Base-by-base conservation (phyloP, 2,888 invertebrate species). In the Plusia festucae region DNA sequence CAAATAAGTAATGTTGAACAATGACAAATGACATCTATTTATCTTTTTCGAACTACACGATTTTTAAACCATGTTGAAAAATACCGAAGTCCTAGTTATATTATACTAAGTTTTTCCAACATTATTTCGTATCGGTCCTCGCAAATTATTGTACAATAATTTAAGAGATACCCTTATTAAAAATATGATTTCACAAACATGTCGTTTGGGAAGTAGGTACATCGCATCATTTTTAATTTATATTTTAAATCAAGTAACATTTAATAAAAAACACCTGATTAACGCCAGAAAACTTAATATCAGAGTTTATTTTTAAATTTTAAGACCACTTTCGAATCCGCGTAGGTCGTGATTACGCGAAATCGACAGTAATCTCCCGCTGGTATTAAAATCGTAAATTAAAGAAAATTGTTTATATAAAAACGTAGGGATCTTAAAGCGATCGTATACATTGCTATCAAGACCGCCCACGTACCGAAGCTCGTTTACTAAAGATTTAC, bases 401-500 rank as follows among this genome's bases (percentile, higher is more conserved):
- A 59, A 62, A 49, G 51, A 55, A 61, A 55, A 73, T 59, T 49
- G 24, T 60, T 15, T 54, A 44, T 44, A 66, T 64, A 70, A 62
- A 69, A 58, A 57, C 8, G 20, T 56, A 6, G 22, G 53, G 54
- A 32, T 70, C 61, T 63, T 68, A 58, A 68, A 57, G 52, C 52
- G 56, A 55, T 71, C 55, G 65, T 64, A 68, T 73, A 70, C 73
- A 63, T 77, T 70, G 74, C 76, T 79, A 77, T 82, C 80, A 79
- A 76, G 76, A 76, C 77, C 54, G 76, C 76, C 73, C 82, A 83
- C 86, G 82, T 83, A 84, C 82, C 62, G 71, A 73, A 73, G 64
- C 78, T 84, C 87, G 82, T 85, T 87, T 82, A 83, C 79, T 76
- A 71, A 73, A 79, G 79, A 79, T 79, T 79, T 79, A 79, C 79